These are phyloP conservation scores for Macrobrachium nipponense DNA, from an alignment of 1,140 invertebrate genomes.

Conservation along the genomic window DNA sequence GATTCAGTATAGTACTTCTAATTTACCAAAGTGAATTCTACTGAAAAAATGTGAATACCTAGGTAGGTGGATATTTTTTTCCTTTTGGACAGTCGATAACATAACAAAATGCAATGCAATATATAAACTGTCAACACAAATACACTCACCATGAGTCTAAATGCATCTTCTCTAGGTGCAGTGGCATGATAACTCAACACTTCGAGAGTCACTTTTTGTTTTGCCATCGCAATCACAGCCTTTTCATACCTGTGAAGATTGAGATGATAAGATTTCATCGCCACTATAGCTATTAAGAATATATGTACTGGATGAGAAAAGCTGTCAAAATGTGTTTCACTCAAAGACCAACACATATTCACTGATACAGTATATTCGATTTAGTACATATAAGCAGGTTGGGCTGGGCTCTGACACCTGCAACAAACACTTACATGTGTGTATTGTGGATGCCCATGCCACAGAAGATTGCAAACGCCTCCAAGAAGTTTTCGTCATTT, in stretches of 20 bases:
- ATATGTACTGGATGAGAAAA: too few species aligned
- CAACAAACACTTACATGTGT: constrained; percentile 78
- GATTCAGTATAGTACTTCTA: too few species aligned
- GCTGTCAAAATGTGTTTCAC: too few species aligned
- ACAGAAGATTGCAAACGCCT: constrained; percentile 97
- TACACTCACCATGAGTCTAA: constrained; percentile 80
- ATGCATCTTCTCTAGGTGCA: constrained; percentile 88
- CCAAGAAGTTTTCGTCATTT: constrained; percentile 93
- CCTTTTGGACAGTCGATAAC: background rate
- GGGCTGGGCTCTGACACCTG: background rate
- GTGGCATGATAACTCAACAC: constrained; percentile 96
- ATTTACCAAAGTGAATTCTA: too few species aligned
- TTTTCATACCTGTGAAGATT: constrained; percentile 82
- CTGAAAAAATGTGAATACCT: too few species aligned
- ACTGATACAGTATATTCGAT: too few species aligned
- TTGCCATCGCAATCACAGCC: constrained; percentile 91
- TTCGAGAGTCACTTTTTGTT: constrained; percentile 94
- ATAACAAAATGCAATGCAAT: too few species aligned
- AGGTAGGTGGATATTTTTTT: too few species aligned
- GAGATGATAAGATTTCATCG: constrained; percentile 4
- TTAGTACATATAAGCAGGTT: too few species aligned
- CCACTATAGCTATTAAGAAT: too few species aligned
- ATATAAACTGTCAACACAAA: background rate
- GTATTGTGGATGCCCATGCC: constrained; percentile 98
- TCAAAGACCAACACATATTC: too few species aligned